These are phyloP conservation scores for Calyptommatus sinebrachiatus DNA, from an alignment of 2,113 vertebrate genomes.

Conservation along the genomic window DNA sequence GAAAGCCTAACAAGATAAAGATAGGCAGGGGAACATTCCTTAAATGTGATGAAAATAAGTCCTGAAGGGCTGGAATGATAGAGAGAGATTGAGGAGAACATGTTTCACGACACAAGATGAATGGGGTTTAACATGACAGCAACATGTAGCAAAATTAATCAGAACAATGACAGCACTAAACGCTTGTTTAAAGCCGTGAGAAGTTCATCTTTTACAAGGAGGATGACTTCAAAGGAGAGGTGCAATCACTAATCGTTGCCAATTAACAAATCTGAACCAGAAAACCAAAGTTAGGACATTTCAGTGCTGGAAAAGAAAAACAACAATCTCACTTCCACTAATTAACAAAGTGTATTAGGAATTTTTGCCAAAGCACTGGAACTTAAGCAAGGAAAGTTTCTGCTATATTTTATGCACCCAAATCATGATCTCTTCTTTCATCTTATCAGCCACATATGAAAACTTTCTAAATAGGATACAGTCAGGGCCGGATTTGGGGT, in stretches of 20 bases:
- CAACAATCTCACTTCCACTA: neutral
- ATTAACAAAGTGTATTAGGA: neutral
- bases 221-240: constrained; percentile 11
- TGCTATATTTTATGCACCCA: neutral
- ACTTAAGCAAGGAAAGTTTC: neutral
- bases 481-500: too few relatives aligned
- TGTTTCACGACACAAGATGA: constrained; percentile 79
- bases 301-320: neutral
- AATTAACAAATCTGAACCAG: neutral
- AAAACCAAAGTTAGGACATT: neutral
- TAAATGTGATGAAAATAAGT: constrained; percentile 79
- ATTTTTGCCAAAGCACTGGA: neutral
- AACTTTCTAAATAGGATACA: neutral
- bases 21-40: constrained; percentile 74
- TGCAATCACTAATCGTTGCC: neutral
- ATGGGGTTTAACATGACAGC: constrained; percentile 88
- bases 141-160: constrained; percentile 87
- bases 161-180: constrained; percentile 66
- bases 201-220: constrained; percentile 14
- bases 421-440: too few relatives aligned
- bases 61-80: constrained; percentile 84
- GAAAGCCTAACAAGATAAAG: constrained; percentile 81
- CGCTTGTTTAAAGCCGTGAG: constrained; percentile 26
- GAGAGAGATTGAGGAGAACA: constrained; percentile 81
- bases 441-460: too few relatives aligned